Conservation (phyloP, 2,797 vertebrate species). For the Eutrigla gurnardus region DNA sequence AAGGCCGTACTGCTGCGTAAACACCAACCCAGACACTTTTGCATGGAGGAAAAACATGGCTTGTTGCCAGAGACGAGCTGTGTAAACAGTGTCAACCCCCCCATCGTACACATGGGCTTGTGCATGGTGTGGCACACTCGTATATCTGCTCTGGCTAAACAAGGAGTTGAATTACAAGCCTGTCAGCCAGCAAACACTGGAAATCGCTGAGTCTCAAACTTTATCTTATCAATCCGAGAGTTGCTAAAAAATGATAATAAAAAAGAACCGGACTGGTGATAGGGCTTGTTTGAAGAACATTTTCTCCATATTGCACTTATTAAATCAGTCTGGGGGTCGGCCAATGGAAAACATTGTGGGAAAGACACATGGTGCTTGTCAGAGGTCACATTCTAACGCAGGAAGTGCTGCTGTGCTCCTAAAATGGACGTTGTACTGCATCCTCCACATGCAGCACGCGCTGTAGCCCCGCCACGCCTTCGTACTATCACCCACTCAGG, state of each 20-base stretch:
- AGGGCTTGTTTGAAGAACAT: neutral
- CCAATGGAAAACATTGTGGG: neutral
- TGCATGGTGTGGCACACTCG: slow-evolving; percentile 16
- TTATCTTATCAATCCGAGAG: neutral
- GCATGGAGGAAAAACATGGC: slow-evolving; percentile 50
- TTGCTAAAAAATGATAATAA: neutral
- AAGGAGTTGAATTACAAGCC: slow-evolving; percentile 26
- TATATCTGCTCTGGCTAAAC: slow-evolving; percentile 32
- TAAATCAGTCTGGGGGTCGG: neutral
- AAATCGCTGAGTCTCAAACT: neutral
- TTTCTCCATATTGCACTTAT: neutral
- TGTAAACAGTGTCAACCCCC: slow-evolving; percentile 65
- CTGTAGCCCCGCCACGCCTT: slow-evolving; percentile 6
- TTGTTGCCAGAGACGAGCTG: slow-evolving; percentile 46
- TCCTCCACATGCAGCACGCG: slow-evolving; percentile 20
- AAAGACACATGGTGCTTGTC: neutral
- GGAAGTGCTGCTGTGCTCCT: neutral
- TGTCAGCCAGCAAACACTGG: neutral
- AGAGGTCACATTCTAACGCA: slow-evolving; percentile 10
- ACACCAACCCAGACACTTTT: slow-evolving; percentile 62
- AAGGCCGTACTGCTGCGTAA: slow-evolving; percentile 59
- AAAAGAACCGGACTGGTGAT: no score
- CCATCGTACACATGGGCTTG: slow-evolving; percentile 10
- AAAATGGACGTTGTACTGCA: slow-evolving; percentile 4
- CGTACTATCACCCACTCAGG: neutral